These are phyloP conservation scores for Entelurus aequoreus DNA, from an alignment of 2,113 vertebrate genomes.

Conservation along the genomic window DNA sequence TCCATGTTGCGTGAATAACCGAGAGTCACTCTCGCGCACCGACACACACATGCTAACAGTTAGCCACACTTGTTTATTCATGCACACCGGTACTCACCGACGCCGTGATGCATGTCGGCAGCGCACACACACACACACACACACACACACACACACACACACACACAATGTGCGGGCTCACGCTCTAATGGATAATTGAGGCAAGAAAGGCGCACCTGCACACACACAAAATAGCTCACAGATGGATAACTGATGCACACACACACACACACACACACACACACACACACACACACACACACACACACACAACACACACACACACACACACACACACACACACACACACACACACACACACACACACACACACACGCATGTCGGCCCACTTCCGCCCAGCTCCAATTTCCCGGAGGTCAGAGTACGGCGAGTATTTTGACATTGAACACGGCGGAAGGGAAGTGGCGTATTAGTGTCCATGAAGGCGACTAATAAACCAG, in stretches of 20 bases:
- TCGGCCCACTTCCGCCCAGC: conserved; percentile 6
- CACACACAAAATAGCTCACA: conserved; percentile 38
- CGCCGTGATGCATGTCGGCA: not conserved
- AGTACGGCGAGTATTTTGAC: conserved; percentile 51
- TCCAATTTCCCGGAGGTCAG: conserved; percentile 52
- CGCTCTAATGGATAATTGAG: conserved; percentile 47
- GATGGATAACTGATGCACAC: conserved; percentile 53
- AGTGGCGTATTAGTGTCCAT: conserved; percentile 47
- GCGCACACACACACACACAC: conserved; percentile 18
- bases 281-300: conserved; percentile 1
- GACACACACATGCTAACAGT: conserved; percentile 28
- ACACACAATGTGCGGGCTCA: conserved; percentile 27
- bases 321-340: conserved; percentile 1
- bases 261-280: conserved; percentile 1
- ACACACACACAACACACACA: conserved; percentile 2
- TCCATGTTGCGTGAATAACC: conserved; percentile 67
- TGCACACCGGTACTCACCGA: conserved; percentile 38
- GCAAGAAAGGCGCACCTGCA: conserved; percentile 17
- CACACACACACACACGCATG: conserved; percentile 1
- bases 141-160: conserved; percentile 33
- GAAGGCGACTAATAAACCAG: conserved; percentile 58
- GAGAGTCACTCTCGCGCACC: conserved; percentile 54
- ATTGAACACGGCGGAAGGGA: conserved; percentile 40
- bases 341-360: conserved; percentile 4
- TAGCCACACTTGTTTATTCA: conserved; percentile 34